Conservation (phyloP, 2,797 vertebrate genomes). For the Macroramphosus scolopax region DNA sequence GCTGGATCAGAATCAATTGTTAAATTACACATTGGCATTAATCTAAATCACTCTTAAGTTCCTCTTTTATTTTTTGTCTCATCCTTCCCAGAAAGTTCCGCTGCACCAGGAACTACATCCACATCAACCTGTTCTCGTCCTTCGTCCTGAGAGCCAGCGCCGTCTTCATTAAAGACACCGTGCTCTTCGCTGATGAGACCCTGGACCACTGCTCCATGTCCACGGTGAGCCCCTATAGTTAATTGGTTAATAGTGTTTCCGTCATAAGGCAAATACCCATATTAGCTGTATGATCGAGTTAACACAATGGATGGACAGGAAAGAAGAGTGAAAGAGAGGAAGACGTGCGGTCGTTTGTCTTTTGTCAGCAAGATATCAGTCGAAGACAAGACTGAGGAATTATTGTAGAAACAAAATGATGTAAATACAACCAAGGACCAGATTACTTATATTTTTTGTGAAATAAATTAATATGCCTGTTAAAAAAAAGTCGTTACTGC, state of each 20-base stretch:
- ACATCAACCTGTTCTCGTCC: constrained; percentile 89
- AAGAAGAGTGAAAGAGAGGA: constrained; percentile 3
- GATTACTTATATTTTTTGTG: too few species aligned
- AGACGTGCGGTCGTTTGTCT: not conserved
- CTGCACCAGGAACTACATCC: constrained; percentile 91
- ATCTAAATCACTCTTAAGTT: too few species aligned
- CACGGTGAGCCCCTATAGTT: constrained; percentile 73
- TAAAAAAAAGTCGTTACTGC: too few species aligned
- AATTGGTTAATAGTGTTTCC: not conserved
- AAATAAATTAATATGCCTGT: too few species aligned
- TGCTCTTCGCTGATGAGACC: constrained; percentile 87
- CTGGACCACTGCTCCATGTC: constrained; percentile 88
- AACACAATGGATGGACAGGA: constrained; percentile 5
- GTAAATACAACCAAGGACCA: too few species aligned
- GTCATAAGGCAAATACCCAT: constrained; percentile 5
- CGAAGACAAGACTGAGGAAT: not conserved
- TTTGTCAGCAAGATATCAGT: not conserved
- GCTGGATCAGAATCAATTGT: too few species aligned
- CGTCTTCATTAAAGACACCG: constrained; percentile 87
- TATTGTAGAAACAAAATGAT: not conserved
- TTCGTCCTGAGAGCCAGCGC: constrained; percentile 86
- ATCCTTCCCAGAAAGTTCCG: constrained; percentile 89
- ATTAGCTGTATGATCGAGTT: constrained; percentile 25
- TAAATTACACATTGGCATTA: too few species aligned
- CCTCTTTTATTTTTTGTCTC: too few species aligned